Evolutionary conservation across 2,797 vertebrate genomes (phyloP).

Genomic region (Chrysocyon brachyurus): DNA sequence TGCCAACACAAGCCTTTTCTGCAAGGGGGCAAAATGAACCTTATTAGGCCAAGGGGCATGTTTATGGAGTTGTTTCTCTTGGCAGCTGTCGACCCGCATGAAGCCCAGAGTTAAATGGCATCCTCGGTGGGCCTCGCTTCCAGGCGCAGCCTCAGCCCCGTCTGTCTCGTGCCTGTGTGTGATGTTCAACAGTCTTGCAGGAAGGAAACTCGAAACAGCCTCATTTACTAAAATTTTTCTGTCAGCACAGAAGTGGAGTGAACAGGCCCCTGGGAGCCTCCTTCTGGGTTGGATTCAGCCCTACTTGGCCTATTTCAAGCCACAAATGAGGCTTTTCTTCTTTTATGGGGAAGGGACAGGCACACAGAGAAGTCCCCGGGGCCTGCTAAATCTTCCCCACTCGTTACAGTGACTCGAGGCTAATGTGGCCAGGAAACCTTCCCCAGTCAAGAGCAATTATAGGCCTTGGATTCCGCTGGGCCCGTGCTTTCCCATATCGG

Average conservation of each 20-base stretch:
- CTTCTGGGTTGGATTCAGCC: background rate
- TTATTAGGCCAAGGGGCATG: background rate
- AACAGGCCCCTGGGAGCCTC: conserved; percentile 26
- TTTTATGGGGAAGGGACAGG: conserved; percentile 52
- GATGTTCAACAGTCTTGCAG: background rate
- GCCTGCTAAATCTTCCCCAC: conserved; percentile 12
- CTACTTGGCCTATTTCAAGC: conserved; percentile 47
- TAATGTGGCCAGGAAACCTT: conserved; percentile 25
- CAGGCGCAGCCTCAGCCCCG: background rate
- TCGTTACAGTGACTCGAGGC: conserved; percentile 6
- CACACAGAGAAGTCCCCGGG: background rate
- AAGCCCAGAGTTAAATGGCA: background rate
- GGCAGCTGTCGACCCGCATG: background rate
- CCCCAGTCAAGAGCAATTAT: conserved; percentile 46
- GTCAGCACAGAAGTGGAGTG: background rate
- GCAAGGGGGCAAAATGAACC: background rate
- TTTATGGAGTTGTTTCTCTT: conserved; percentile 38
- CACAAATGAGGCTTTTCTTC: conserved; percentile 66
- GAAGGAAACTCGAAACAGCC: background rate
- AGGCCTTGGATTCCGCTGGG: background rate
- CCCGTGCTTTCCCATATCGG: background rate
- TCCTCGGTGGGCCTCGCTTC: accelerated
- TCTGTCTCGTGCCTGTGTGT: accelerated
- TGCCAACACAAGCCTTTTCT: background rate
- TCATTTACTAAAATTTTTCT: conserved; percentile 31